phyloP scores from a whole-genome alignment of 2,113 vertebrate genomes.

The Chrysemys picta region DNA sequence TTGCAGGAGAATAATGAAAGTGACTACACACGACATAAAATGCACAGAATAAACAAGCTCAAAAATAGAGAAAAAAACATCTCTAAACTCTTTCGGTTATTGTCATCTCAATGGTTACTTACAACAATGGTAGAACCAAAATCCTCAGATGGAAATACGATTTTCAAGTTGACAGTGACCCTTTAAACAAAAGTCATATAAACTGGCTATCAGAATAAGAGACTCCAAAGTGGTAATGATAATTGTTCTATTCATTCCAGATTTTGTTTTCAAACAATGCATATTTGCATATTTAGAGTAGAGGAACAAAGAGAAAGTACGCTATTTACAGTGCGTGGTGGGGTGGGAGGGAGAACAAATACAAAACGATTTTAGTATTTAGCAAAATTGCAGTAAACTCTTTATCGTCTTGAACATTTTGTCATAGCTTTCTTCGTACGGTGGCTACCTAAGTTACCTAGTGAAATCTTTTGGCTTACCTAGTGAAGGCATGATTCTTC shows the following conservation, averaged over 20 bases:
- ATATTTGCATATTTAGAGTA: not conserved
- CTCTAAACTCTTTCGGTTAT: not conserved
- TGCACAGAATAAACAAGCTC: not conserved
- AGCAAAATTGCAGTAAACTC: not conserved
- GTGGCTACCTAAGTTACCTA: conserved; percentile 92
- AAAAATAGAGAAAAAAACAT: not conserved
- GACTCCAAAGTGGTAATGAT: not conserved
- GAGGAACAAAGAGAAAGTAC: not conserved
- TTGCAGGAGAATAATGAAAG: not conserved
- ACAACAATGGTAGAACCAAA: not conserved
- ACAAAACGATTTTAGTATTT: not conserved
- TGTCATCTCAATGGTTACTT: not conserved
- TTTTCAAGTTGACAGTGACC: not conserved
- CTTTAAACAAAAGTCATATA: not conserved
- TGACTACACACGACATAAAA: not conserved
- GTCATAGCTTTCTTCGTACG: conserved; percentile 92
- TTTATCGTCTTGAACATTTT: not conserved
- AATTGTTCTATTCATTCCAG: not conserved
- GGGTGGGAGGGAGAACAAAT: not conserved
- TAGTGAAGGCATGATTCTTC: conserved; percentile 88
- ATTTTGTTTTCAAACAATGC: not conserved
- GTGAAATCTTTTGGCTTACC: conserved; percentile 94
- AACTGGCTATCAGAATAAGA: not conserved
- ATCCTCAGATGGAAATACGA: not conserved
- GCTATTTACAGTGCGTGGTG: not conserved